phyloP scores from a whole-genome alignment of 2,797 vertebrate genomes.

The Novumbra hubbsi region DNA sequence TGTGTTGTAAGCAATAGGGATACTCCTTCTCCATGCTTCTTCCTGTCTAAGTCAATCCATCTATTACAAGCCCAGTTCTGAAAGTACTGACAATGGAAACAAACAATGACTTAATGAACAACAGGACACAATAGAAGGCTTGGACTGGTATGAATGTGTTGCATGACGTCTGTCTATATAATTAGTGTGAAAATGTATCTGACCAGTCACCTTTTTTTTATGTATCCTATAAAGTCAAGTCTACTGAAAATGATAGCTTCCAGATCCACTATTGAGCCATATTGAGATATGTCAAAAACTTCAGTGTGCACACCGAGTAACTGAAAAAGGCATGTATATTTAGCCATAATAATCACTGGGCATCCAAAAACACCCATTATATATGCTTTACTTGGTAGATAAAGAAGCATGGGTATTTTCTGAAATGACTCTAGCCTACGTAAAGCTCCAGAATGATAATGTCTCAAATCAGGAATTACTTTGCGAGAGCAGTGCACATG shows the following conservation, averaged over 20 bases:
- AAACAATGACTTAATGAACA: background rate
- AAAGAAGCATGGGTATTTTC: background rate
- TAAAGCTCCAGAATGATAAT: background rate
- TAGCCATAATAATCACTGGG: background rate
- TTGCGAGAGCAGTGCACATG: background rate
- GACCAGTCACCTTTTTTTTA: background rate
- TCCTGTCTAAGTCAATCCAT: background rate
- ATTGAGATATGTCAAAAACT: background rate
- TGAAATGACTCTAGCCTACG: background rate
- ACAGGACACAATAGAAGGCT: background rate
- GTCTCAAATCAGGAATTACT: constrained; percentile 8
- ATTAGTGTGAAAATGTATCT: background rate
- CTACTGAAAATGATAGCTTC: background rate
- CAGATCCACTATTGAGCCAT: too few relatives aligned
- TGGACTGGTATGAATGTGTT: background rate
- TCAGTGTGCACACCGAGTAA: background rate
- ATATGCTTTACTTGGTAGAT: background rate
- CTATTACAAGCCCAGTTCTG: background rate
- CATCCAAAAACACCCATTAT: background rate
- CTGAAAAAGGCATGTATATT: background rate
- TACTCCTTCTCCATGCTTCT: background rate
- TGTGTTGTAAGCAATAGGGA: background rate
- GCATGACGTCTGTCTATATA: background rate
- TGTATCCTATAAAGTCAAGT: background rate
- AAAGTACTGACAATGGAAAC: background rate